Percentiles rank a stretch among this genome's conserved stretches.
phyloP scores from a whole-genome alignment of 2,113 vertebrate genomes.

The Edolisoma coerulescens region DNA sequence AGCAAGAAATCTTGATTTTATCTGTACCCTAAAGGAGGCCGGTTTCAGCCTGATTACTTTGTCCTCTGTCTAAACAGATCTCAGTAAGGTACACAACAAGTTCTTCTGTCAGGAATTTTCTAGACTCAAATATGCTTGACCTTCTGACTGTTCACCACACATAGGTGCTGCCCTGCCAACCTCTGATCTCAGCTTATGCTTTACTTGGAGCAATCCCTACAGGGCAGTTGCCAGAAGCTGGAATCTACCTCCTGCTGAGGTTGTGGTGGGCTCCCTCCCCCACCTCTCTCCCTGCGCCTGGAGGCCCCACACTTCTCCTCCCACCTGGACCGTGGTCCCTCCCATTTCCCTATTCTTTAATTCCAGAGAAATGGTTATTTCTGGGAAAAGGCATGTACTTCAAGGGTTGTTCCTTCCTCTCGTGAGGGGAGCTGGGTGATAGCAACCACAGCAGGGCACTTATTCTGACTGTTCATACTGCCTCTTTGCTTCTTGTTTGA shows the following conservation, averaged over 20 bases:
- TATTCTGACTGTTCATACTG: not conserved
- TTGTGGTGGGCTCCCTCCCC: not conserved
- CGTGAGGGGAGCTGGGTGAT: accelerated
- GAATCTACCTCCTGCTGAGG: not conserved
- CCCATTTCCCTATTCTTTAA: not conserved
- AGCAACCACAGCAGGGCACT: not conserved
- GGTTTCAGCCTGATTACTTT: not conserved
- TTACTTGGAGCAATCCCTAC: not conserved
- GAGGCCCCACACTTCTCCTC: not conserved
- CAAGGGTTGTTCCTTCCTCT: not conserved
- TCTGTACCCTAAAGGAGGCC: not conserved
- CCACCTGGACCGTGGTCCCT: not conserved
- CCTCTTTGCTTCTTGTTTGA: not conserved
- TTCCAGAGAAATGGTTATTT: not conserved
- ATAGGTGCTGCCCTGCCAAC: not conserved
- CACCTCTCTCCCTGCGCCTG: not conserved
- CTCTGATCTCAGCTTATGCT: not conserved
- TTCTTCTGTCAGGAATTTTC: not conserved
- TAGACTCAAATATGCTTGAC: not conserved
- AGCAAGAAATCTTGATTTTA: not conserved
- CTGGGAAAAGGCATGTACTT: not conserved
- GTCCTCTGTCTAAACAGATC: not conserved
- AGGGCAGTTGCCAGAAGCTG: not conserved
- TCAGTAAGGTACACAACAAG: not conserved
- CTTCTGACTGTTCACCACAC: not conserved